Base-by-base conservation (phyloP, 2,113 vertebrate species). In the Pholis gunnellus region DNA sequence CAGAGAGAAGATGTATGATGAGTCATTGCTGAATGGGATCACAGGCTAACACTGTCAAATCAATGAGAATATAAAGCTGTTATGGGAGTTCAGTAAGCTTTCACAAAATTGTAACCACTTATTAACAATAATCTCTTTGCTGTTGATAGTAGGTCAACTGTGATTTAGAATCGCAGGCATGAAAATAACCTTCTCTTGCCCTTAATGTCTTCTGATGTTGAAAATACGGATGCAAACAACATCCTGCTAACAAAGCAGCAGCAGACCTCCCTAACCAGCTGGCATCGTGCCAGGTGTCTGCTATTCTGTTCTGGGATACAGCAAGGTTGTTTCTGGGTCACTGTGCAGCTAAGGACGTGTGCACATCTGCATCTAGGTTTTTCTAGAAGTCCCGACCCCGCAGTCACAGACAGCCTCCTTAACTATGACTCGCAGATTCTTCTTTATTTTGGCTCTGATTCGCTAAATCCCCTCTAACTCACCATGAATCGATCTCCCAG, bases 401-500 rank as follows among this genome's bases (percentile, higher is more conserved):
- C 42, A 85, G 82, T 48, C 63, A 56, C 75, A 72, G 61, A 66
- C 64, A 64, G 54, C 76, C 69, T 67, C 56, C 69, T 76, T 66
- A 64, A 82, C 83, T 87, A 64, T 10, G 52, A 85, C 84, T 84
- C 31, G 11, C 61, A 50, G 29, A 82, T 90, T 91, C 61, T 81
- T 81, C 76, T 87, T 85, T 81, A 89, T 90, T 91, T 88, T 76
- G 72, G 9, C 84, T 61, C 42, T 77, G 72, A 89, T 78, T 86
- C 81, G 48, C 85, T 84, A 90, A 92, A 93, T 91, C 87, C 86
- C 78, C 72, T 85, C 87, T 81, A 91, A 90, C 84, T 78, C 79
- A 38, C 68, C 75, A 79, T 85, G 63, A 88, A 93, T 93, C 69
- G 79, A 93, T 91, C 84, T 69, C 70, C 31, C 70, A 73, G 84